phyloP scores from a whole-genome alignment of 1,140 invertebrate species.

The Anastrepha obliqua region DNA sequence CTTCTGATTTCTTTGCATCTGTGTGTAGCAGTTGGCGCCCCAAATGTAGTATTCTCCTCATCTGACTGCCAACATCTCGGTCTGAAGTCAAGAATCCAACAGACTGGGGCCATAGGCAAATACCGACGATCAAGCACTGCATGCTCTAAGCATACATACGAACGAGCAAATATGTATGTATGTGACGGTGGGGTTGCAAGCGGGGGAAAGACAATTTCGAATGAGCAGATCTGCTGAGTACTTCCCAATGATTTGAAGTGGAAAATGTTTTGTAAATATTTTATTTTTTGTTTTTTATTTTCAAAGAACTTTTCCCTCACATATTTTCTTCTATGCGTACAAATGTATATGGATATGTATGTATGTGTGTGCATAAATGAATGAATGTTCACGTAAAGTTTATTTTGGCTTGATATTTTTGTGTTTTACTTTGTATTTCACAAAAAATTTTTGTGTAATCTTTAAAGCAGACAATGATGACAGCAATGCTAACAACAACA shows the following conservation, averaged over 20 bases:
- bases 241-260: neutral
- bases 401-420: constrained; percentile 54
- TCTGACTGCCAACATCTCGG: no score
- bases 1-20: no score
- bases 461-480: constrained; percentile 73
- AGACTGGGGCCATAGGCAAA: no score
- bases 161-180: no score
- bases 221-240: neutral
- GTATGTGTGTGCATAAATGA: neutral
- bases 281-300: neutral
- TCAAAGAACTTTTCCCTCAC: neutral
- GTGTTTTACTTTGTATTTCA: constrained; percentile 44
- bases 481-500: constrained; percentile 50
- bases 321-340: neutral
- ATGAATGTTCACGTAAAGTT: neutral
- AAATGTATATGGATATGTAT: neutral
- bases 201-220: no score
- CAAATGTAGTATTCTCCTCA: no score
- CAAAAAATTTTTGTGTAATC: constrained; percentile 67
- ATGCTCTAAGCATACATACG: no score
- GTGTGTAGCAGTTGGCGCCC: no score
- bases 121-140: no score
- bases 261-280: neutral
- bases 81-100: no score
- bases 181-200: no score